These are phyloP conservation scores for Prionailurus viverrinus DNA, from an alignment of 2,113 vertebrate species.

Conservation along the genomic window DNA sequence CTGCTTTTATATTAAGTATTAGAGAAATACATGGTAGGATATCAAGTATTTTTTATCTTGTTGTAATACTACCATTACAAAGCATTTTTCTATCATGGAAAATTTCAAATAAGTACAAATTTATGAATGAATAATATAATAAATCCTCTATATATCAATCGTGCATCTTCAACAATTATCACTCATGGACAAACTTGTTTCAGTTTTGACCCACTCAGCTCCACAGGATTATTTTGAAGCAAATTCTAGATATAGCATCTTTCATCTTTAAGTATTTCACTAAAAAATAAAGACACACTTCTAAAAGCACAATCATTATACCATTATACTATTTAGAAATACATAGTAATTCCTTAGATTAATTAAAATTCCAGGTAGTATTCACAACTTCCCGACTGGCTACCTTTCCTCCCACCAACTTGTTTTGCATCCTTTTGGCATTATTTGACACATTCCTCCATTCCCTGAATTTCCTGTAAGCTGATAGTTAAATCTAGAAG, in stretches of 20 bases:
- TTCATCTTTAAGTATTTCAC: conserved; percentile 1
- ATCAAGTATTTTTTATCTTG: neutral
- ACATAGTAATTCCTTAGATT: neutral
- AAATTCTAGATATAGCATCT: neutral
- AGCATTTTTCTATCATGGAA: neutral
- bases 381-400: neutral
- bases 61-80: neutral
- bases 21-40: neutral
- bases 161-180: neutral
- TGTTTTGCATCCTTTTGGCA: neutral
- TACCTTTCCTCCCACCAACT: neutral
- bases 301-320: conserved; percentile 14
- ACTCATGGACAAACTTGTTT: neutral
- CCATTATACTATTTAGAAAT: neutral
- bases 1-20: neutral
- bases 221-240: conserved; percentile 6
- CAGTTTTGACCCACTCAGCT: neutral
- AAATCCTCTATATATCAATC: neutral
- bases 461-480: neutral
- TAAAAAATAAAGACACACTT: neutral
- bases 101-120: neutral
- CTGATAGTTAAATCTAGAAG: neutral
- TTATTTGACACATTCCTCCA: neutral
- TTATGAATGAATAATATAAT: neutral
- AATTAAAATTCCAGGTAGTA: neutral